A percentile compares a stretch with the other conserved stretches of the same genome.
Conservation (phyloP, 2,113 vertebrate species). For the Pedetes capensis region DNA sequence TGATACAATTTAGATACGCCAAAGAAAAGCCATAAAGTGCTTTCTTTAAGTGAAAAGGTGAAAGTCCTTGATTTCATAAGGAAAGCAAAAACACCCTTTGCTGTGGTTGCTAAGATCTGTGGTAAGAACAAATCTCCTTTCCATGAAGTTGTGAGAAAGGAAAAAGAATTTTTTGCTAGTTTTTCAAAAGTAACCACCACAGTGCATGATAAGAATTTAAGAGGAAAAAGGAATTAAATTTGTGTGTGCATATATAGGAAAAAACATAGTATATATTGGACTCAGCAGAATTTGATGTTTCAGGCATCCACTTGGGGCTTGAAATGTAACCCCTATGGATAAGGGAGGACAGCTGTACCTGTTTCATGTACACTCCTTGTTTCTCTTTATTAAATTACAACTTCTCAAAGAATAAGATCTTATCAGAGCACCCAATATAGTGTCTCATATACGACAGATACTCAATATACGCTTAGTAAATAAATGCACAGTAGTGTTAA, state of each 20-base stretch:
- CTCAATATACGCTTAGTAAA: background rate
- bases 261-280: background rate
- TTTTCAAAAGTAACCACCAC: background rate
- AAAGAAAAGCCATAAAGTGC: background rate
- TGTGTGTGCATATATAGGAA: background rate
- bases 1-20: background rate
- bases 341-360: background rate
- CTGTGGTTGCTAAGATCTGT: background rate
- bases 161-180: background rate
- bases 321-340: background rate
- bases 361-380: background rate
- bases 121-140: background rate
- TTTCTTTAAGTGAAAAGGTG: background rate
- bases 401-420: conserved; percentile 6
- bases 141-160: background rate
- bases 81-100: background rate
- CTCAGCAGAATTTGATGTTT: background rate
- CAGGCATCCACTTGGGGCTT: background rate
- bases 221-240: background rate
- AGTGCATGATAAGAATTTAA: background rate
- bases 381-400: background rate
- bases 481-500: background rate
- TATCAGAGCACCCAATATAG: background rate
- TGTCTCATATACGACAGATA: background rate
- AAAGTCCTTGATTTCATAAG: background rate